Evolutionary conservation across 2,888 invertebrate genomes (phyloP).

Genomic region (Cosmorhoe ocellata): DNA sequence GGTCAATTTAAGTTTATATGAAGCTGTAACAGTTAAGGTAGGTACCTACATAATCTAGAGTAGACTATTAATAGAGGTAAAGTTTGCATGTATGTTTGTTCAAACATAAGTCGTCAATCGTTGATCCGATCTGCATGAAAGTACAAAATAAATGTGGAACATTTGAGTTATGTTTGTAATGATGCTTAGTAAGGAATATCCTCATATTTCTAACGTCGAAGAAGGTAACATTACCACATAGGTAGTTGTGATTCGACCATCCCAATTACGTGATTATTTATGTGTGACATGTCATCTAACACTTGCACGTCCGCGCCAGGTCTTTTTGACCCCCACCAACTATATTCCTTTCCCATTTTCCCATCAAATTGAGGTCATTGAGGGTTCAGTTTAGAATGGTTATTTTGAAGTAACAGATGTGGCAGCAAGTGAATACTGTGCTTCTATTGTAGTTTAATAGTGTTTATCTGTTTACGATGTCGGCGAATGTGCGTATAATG

Average conservation of each 20-base stretch:
- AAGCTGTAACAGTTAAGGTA: too few relatives aligned
- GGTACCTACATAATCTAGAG: too few relatives aligned
- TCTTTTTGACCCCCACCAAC: conserved; percentile 34
- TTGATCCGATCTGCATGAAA: too few relatives aligned
- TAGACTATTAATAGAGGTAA: too few relatives aligned
- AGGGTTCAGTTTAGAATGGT: conserved; percentile 39
- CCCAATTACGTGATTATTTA: conserved; percentile 79
- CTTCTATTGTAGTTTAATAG: conserved; percentile 49
- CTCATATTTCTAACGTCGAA: conserved; percentile 22
- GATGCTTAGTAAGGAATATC: conserved; percentile 5
- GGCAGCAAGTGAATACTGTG: conserved; percentile 39
- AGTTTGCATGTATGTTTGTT: too few relatives aligned
- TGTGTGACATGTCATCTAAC: conserved; percentile 61
- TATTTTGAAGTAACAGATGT: conserved; percentile 41
- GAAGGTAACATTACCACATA: conserved; percentile 48
- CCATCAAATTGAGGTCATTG: neutral
- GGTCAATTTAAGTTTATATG: too few relatives aligned
- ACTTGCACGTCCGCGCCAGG: conserved; percentile 42
- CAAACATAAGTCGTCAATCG: too few relatives aligned
- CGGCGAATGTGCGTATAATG: conserved; percentile 67
- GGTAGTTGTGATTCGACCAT: conserved; percentile 61
- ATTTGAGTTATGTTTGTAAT: too few relatives aligned
- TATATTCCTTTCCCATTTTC: neutral
- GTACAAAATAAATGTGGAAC: too few relatives aligned
- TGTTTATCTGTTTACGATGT: conserved; percentile 53